These are phyloP conservation scores for Gnathonemus longibarbis DNA, from an alignment of 2,113 vertebrate species.

Conservation along the genomic window DNA sequence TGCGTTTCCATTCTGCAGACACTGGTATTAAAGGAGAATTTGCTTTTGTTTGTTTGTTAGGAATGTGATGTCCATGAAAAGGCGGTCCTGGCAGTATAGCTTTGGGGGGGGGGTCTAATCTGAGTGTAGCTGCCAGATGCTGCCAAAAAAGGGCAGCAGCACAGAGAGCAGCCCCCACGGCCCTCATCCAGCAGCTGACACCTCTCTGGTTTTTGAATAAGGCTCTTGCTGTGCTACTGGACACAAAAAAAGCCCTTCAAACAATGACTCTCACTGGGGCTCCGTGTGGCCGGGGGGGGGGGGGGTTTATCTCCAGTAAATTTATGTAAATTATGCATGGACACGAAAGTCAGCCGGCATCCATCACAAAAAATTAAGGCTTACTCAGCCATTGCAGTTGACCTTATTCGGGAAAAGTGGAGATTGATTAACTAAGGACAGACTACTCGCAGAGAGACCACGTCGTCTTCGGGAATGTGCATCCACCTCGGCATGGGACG, in stretches of 20 bases:
- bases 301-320: neutral
- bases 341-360: neutral
- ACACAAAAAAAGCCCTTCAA: neutral
- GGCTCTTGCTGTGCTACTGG: neutral
- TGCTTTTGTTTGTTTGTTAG: neutral
- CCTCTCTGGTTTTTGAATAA: neutral
- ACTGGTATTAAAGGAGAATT: neutral
- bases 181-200: neutral
- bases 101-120: neutral
- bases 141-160: neutral
- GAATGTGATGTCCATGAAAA: neutral
- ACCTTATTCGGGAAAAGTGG: neutral
- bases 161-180: neutral
- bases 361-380: conserved; percentile 9
- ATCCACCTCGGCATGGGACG: neutral
- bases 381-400: neutral
- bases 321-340: conserved; percentile 3
- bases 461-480: neutral
- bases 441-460: neutral
- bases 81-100: neutral
- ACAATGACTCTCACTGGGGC: neutral
- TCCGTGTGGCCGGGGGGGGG: neutral
- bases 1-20: neutral
- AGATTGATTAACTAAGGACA: neutral
- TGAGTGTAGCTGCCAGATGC: neutral